A percentile compares a stretch with the other conserved stretches of the same genome.
phyloP scores from a whole-genome alignment of 2,113 vertebrate genomes.

The Plecturocebus donacophilus region DNA sequence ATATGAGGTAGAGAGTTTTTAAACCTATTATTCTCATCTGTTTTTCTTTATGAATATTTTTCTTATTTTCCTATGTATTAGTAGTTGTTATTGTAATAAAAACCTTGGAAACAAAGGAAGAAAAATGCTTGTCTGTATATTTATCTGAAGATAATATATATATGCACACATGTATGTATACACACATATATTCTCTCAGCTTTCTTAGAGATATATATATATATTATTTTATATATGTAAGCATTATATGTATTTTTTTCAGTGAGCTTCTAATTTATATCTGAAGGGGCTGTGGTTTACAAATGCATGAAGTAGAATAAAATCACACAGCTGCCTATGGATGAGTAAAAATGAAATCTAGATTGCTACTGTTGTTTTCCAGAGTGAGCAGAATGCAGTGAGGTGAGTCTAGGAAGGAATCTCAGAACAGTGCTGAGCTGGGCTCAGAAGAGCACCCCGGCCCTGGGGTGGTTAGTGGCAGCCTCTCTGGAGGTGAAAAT shows the following conservation, averaged over 20 bases:
- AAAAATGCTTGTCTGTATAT: background rate
- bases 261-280: background rate
- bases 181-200: background rate
- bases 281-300: background rate
- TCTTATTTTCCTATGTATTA: background rate
- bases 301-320: background rate
- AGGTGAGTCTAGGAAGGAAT: background rate
- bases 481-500: background rate
- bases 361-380: background rate
- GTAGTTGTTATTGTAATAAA: background rate
- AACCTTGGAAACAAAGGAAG: background rate
- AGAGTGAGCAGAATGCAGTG: background rate
- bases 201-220: background rate
- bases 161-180: no score
- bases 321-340: background rate
- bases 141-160: no score
- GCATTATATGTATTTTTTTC: background rate
- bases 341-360: background rate
- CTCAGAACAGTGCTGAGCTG: background rate
- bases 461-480: background rate
- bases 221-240: background rate
- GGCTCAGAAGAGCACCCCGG: fast-evolving
- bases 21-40: background rate
- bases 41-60: background rate
- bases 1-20: background rate